Percentiles rank a stretch among this genome's conserved stretches.
Evolutionary conservation across 30 jellyfish, hydroid and myxozoan genomes (phyloP).

Genomic region (Turritopsis dohrnii): DNA sequence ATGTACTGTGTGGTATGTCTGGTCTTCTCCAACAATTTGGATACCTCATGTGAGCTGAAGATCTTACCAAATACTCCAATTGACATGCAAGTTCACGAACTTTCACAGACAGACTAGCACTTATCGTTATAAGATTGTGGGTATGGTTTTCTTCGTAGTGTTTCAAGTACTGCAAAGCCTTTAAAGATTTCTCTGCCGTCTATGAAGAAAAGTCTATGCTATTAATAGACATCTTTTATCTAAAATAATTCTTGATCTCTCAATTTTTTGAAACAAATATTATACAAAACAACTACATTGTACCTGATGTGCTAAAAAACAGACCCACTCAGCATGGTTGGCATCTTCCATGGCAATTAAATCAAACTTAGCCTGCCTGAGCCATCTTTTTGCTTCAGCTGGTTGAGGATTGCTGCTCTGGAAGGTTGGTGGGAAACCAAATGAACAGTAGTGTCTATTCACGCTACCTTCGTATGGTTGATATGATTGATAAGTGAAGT

Average conservation of each 20-base stretch:
- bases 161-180: constrained; percentile 46
- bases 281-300: not conserved
- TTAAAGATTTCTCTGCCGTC: constrained; percentile 66
- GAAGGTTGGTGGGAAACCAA: constrained; percentile 20
- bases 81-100: constrained; percentile 19
- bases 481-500: constrained; percentile 28
- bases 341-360: constrained; percentile 37
- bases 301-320: constrained; percentile 84
- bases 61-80: constrained; percentile 32
- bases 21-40: constrained; percentile 53
- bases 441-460: not conserved
- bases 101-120: constrained; percentile 9
- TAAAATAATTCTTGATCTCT: not conserved
- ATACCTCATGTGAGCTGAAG: constrained; percentile 42
- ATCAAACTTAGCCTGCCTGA: constrained; percentile 65
- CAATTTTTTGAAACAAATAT: not conserved
- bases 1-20: constrained; percentile 51
- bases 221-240: not conserved
- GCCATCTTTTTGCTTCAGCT: constrained; percentile 71
- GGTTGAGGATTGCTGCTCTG: constrained; percentile 67
- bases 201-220: not conserved
- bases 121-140: not conserved
- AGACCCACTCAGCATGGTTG: constrained; percentile 49
- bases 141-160: constrained; percentile 21
- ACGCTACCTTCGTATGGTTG: not conserved